Base-by-base conservation (phyloP, 2,113 vertebrate genomes). In the Numida meleagris region DNA sequence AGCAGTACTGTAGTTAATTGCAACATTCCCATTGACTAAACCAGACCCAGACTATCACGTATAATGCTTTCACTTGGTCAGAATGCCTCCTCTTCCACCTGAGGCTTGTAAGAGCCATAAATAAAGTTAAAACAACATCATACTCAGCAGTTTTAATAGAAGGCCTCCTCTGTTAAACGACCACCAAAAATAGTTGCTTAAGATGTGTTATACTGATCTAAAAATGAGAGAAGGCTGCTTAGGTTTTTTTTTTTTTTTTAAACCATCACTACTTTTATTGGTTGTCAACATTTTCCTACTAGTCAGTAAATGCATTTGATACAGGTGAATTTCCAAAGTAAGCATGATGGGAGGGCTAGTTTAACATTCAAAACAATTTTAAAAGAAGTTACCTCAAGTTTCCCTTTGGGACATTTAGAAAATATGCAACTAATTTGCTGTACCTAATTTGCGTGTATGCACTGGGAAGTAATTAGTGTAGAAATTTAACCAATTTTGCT, bases 31-130 rank as follows among this genome's bases (percentile, higher is more conserved):
- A 88, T 1, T 74, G 82, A 94, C 77, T 63, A 81, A 94, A 94
- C 82, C 55, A 89, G 84, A 94, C 36, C 71, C 71, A 94, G 78
- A 82, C 88, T 59, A 87, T 29, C 89, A 92, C 1, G 9, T 82
- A 25, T 20, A 94, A 74, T 80, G 76, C 59, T 86, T 93, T 62
- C 33, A 71, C 62, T 89, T 53, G 74, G 81, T 95, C 84, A 91
- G 84, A 92, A 92, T 38, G 82, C 63, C 78, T 77, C 34, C 36
- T 93, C 88, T 94, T 90, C 55, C 91, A 94, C 91, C 81, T 1
- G 59, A 94, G 95, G 84, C 81, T 89, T 89, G 67, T 94, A 94
- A 96, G 86, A 94, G 50, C 71, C 82, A 79, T 82, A 95, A 92
- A 89, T 92, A 96, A 94, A 88, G 74, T 85, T 91, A 87, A 85